These are phyloP conservation scores for Coptotermes formosanus DNA, from an alignment of 1,140 invertebrate genomes.

Conservation along the genomic window DNA sequence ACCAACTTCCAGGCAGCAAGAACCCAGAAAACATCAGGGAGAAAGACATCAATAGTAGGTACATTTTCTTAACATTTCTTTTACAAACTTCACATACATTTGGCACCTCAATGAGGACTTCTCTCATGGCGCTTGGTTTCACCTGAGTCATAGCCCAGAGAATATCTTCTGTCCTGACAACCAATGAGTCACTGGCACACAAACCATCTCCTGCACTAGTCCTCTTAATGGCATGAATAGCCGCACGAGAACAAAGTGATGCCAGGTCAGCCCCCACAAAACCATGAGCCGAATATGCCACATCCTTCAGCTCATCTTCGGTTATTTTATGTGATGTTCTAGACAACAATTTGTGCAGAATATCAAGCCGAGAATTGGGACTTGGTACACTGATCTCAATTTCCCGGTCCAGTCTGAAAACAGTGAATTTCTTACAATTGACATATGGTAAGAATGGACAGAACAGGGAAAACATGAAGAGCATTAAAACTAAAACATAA, in stretches of 20 bases:
- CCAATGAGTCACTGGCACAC: not conserved
- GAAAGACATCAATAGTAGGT: no score
- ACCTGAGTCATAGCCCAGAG: constrained; percentile 65
- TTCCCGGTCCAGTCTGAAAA: constrained; percentile 70
- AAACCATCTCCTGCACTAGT: not conserved
- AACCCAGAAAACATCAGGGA: no score
- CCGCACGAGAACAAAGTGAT: constrained; percentile 70
- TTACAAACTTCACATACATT: constrained; percentile 56
- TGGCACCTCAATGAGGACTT: constrained; percentile 64
- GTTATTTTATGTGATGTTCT: constrained; percentile 49
- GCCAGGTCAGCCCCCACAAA: constrained; percentile 86
- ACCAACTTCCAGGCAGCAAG: no score
- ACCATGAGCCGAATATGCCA: constrained; percentile 76
- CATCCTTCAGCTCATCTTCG: constrained; percentile 38
- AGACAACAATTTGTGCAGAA: constrained; percentile 62
- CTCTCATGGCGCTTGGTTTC: constrained; percentile 87
- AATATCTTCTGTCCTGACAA: constrained; percentile 29
- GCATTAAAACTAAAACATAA: not conserved
- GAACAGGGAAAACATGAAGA: not conserved
- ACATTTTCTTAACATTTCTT: no score
- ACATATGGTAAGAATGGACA: no score
- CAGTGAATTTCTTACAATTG: not conserved
- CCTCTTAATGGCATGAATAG: constrained; percentile 54
- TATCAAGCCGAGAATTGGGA: constrained; percentile 61
- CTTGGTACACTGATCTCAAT: constrained; percentile 82